A percentile compares a stretch with the other conserved stretches of the same genome.
These are phyloP conservation scores for Penaeus vannamei DNA, from an alignment of 1,140 invertebrate species.

Conservation along the genomic window DNA sequence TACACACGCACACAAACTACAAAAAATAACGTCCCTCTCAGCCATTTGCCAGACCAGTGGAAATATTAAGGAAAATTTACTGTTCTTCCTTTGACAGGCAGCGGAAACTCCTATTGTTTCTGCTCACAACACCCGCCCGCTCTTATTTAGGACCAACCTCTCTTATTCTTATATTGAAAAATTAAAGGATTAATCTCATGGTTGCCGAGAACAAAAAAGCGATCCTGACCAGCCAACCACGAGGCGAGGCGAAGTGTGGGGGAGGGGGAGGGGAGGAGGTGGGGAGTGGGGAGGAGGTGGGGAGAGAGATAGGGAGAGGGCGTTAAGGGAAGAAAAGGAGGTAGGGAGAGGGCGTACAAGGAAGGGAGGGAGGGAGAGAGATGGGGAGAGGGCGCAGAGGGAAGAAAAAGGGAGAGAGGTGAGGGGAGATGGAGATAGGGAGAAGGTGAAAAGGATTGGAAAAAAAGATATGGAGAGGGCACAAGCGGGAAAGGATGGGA, in stretches of 20 bases:
- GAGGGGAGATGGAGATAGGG: neutral
- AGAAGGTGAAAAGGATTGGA: neutral
- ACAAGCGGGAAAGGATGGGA: neutral
- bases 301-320: neutral
- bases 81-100: constrained; percentile 49
- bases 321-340: neutral
- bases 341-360: neutral
- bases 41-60: constrained; percentile 54
- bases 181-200: constrained; percentile 37
- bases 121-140: constrained; percentile 45
- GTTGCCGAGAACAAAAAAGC: constrained; percentile 1
- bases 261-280: neutral
- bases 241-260: neutral
- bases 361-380: neutral
- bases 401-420: neutral
- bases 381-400: neutral
- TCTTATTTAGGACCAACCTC: constrained; percentile 44
- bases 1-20: neutral
- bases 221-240: neutral
- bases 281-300: neutral
- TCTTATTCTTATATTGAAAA: constrained; percentile 23
- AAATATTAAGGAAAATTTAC: constrained; percentile 56
- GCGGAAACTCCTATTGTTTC: constrained; percentile 52
- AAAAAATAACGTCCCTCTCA: constrained; percentile 40
- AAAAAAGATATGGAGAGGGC: neutral